Base-by-base conservation (phyloP, 2,888 invertebrate genomes). In the Microdon myrmicae region DNA sequence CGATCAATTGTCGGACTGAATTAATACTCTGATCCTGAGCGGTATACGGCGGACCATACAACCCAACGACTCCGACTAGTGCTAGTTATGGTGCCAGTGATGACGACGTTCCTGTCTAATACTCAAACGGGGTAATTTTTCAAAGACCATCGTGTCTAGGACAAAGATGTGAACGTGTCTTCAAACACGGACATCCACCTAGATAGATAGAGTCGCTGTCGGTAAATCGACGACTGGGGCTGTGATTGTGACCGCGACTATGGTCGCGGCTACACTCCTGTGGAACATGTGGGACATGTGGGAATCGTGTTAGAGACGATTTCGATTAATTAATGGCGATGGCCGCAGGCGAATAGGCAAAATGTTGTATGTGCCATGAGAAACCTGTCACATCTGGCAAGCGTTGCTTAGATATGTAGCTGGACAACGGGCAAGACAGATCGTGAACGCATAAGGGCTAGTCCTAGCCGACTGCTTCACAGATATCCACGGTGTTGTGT, bases 1-100 rank as follows among this genome's bases (percentile, higher is more conserved):
- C 64, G 64, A 64, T 64, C 64, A 64, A 64, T 64, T 64, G 64
- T 64, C 64, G 58, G 34, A 53, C 41, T 53, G 32, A 58, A 58
- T 64, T 64, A 64, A 47, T 64, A 41, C 64, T n/a, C n/a, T n/a
- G 56, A 58, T 64, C 39, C 34, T 32, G 16, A 17, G 47, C 58
- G n/a, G 22, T 5, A 26, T 22, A 39, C 37, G 31, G 23, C 28
- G 35, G 20, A 12, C 25, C 10, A 39, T 22, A 28, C 26, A 28
- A 39, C 28, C n/a, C n/a, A 25, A n/a, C 17, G 12, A 8, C 44
- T 16, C 6, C n/a, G 7, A 26, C 28, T 22, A 14, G 22, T 31
- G 17, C 3, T 17, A 9, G 14, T 14, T 26, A 26, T 19, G 19
- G 25, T 25, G 44, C 9, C 14, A 16, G 7, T 25, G 9, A 17